phyloP scores from a whole-genome alignment of 2,797 vertebrate genomes.

The Aulostomus chinensis region DNA sequence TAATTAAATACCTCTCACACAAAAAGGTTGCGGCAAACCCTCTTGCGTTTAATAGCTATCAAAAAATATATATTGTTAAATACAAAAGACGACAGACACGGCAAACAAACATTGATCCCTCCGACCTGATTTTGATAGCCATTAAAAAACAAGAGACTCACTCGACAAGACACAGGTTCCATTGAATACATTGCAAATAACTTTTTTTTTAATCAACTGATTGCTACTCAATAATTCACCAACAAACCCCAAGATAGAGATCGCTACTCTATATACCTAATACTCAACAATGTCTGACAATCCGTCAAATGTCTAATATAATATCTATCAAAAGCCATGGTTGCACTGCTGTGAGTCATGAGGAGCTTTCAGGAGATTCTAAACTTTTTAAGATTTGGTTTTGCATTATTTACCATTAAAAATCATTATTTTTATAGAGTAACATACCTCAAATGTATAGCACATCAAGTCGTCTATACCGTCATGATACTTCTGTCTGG shows the following conservation, averaged over 20 bases:
- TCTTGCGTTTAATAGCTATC: constrained; percentile 80
- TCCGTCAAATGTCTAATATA: constrained; percentile 68
- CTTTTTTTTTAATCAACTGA: constrained; percentile 73
- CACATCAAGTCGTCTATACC: constrained; percentile 23
- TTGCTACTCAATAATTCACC: constrained; percentile 79
- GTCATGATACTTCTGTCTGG: constrained; percentile 32
- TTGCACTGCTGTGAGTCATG: constrained; percentile 54
- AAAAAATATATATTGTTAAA: constrained; percentile 65
- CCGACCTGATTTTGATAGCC: constrained; percentile 77
- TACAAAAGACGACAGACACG: constrained; percentile 56
- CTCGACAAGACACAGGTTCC: constrained; percentile 75
- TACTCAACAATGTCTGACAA: constrained; percentile 78
- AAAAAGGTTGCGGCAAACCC: constrained; percentile 50
- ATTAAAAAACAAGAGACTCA: constrained; percentile 75
- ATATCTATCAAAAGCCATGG: constrained; percentile 67
- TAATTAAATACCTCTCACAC: constrained; percentile 40
- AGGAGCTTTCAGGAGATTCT: constrained; percentile 1
- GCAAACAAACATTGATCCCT: constrained; percentile 65
- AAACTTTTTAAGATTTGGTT: constrained; percentile 10
- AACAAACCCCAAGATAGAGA: constrained; percentile 80
- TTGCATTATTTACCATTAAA: constrained; percentile 48
- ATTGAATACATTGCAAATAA: constrained; percentile 69
- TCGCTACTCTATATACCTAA: constrained; percentile 81
- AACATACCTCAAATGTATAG: constrained; percentile 43
- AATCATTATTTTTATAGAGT: constrained; percentile 27